A percentile compares a stretch with the other conserved stretches of the same genome.
Conservation (phyloP, 2,113 vertebrate species). For the Poeciliopsis retropinna region DNA sequence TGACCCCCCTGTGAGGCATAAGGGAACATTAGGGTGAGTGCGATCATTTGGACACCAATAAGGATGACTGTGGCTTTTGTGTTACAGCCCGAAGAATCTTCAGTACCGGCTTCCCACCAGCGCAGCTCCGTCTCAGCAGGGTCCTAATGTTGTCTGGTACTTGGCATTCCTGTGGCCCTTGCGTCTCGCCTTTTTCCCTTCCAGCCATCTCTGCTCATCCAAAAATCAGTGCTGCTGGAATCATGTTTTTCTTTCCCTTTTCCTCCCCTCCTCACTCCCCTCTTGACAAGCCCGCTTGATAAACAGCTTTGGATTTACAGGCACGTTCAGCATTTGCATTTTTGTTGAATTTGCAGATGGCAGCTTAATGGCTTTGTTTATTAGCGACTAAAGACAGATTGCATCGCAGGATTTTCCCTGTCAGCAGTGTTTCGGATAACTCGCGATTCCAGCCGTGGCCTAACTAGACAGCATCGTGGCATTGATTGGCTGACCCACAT, state of each 20-base stretch:
- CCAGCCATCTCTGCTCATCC: not conserved
- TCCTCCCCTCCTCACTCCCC: accelerated
- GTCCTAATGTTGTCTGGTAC: conserved; percentile 33
- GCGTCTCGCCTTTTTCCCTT: conserved; percentile 1
- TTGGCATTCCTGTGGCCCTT: not conserved
- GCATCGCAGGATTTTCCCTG: not conserved
- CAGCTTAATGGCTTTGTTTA: not conserved
- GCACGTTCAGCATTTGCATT: not conserved
- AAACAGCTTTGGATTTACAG: conserved; percentile 1
- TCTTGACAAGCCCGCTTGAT: not conserved
- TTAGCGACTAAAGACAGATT: not conserved
- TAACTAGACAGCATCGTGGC: not conserved
- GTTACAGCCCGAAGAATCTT: conserved; percentile 19
- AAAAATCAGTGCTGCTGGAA: not conserved
- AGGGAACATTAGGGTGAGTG: conserved; percentile 20
- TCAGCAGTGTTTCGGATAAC: not conserved
- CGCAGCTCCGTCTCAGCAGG: conserved; percentile 19
- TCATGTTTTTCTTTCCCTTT: not conserved
- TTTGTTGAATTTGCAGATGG: not conserved
- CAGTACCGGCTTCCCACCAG: conserved; percentile 3
- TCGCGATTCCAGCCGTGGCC: not conserved
- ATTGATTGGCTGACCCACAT: not conserved
- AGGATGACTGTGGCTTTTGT: conserved; percentile 17
- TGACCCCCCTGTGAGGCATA: conserved; percentile 10
- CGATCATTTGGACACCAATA: conserved; percentile 39